phyloP scores from a whole-genome alignment of 2,888 invertebrate species.

The Tortricodes alternella region DNA sequence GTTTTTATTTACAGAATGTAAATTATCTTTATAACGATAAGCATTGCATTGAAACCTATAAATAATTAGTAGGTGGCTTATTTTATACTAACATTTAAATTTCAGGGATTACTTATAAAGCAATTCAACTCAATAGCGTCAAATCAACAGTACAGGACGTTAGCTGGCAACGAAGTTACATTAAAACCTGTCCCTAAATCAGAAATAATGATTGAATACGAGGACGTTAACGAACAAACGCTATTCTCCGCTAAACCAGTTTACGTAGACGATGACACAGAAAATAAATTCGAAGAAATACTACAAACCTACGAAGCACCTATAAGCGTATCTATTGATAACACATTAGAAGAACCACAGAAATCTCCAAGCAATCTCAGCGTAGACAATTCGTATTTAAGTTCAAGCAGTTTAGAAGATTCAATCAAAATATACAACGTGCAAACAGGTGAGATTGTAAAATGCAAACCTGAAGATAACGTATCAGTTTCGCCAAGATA shows the following conservation, averaged over 20 bases:
- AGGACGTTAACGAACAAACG: constrained; percentile 57
- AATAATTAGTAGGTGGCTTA: constrained; percentile 3
- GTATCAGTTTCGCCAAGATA: constrained; percentile 62
- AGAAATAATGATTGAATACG: constrained; percentile 71
- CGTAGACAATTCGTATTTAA: constrained; percentile 65
- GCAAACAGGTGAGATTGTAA: constrained; percentile 76
- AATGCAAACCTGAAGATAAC: constrained; percentile 75
- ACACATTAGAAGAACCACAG: constrained; percentile 50
- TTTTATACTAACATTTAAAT: constrained; percentile 40
- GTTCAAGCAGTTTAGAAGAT: constrained; percentile 77
- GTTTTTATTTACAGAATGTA: constrained; percentile 1
- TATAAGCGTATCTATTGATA: constrained; percentile 42
- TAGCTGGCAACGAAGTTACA: constrained; percentile 55
- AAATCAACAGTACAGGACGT: constrained; percentile 68
- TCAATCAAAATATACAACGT: constrained; percentile 80
- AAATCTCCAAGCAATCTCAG: constrained; percentile 59
- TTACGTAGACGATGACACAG: constrained; percentile 65
- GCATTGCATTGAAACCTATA: background rate
- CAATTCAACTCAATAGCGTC: constrained; percentile 74
- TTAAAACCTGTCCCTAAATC: constrained; percentile 61
- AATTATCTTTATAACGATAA: constrained; percentile 17
- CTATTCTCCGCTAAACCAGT: constrained; percentile 65
- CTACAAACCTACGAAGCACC: constrained; percentile 57
- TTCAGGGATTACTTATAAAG: constrained; percentile 78
- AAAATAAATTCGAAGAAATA: constrained; percentile 71